Evolutionary conservation across 2,113 vertebrate species (phyloP), one percentile per base, ranked within the genome.

Genomic region (Globicephala melas): DNA sequence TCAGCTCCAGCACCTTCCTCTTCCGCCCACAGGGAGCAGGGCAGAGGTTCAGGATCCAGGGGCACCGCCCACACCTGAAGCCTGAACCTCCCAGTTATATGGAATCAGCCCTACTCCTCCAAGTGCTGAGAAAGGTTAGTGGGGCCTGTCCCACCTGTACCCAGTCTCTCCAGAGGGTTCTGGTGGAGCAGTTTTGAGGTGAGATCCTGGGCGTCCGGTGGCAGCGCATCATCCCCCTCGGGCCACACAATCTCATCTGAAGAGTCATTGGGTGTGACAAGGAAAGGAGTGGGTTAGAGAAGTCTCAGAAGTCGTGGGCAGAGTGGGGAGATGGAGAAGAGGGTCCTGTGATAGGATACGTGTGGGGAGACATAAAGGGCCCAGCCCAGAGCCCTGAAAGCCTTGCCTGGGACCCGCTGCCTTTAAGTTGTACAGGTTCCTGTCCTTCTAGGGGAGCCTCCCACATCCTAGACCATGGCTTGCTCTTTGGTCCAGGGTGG

Each of bases 221-320:
- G 99, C 23, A 99, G 98, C 55, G 99, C 99, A 73, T 99, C 99
- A 1, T 99, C 99, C 94, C 99, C 99, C 97, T 99, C 99, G 28
- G 99, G 99, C 99, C 99, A 99, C 28, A 99, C 99, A 97, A 99
- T 99, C 98, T 99, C 99, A 98, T 99, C 99, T 99, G 95, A 58
- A 93, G 97, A 97, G 68, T 95, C 65, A 96, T 89, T 23, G 88
- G 63, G 97, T 97, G 95, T 93, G 90, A 95, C 74, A 97, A 68
- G 97, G 76, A 92, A 71, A 82, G 36, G 36, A 89, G 47, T 8
- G 6, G 44, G 31, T 84, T 33, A 95, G 44, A 89, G 63, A 23
- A 38, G 41, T 25, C 93, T 92, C 36, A 41, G 53, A 91, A 53
- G 47, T 70, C n/a, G 38, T 67, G 44, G 47, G 38, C 5, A 76